Conservation (phyloP, 2,113 vertebrate genomes). For the Hypocryptadius cinnamomeus region DNA sequence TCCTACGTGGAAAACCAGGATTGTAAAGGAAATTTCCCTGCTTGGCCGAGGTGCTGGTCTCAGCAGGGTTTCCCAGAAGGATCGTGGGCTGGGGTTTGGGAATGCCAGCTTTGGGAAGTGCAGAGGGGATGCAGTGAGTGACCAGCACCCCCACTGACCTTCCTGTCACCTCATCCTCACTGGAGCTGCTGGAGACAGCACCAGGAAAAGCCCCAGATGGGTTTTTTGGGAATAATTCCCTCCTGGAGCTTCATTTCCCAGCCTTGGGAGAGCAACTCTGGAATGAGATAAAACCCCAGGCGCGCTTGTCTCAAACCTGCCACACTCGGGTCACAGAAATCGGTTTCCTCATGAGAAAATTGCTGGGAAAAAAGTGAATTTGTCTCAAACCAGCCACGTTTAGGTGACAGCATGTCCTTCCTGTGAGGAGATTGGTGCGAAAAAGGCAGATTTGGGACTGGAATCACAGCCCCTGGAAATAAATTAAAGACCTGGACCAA, state of each 20-base stretch:
- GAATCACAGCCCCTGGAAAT: background rate
- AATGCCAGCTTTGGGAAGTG: background rate
- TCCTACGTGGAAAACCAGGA: rapidly evolving
- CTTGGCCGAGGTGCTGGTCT: background rate
- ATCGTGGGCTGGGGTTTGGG: background rate
- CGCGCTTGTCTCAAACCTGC: background rate
- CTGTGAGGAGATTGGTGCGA: background rate
- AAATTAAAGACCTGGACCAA: background rate
- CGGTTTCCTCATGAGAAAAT: background rate
- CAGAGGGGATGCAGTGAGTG: background rate
- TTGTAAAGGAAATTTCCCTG: background rate
- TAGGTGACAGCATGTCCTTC: background rate
- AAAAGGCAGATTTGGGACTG: background rate
- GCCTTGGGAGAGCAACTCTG: background rate
- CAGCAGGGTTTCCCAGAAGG: background rate
- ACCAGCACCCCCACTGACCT: background rate
- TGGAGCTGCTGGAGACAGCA: background rate
- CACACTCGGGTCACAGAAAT: background rate
- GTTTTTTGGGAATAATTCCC: background rate
- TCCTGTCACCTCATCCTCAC: background rate
- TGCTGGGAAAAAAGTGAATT: background rate
- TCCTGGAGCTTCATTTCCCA: background rate
- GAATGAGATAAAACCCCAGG: background rate
- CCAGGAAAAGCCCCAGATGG: background rate
- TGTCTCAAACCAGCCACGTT: background rate